These are phyloP conservation scores for Drosophila ambigua DNA, from an alignment of 1,140 invertebrate genomes.

Conservation along the genomic window DNA sequence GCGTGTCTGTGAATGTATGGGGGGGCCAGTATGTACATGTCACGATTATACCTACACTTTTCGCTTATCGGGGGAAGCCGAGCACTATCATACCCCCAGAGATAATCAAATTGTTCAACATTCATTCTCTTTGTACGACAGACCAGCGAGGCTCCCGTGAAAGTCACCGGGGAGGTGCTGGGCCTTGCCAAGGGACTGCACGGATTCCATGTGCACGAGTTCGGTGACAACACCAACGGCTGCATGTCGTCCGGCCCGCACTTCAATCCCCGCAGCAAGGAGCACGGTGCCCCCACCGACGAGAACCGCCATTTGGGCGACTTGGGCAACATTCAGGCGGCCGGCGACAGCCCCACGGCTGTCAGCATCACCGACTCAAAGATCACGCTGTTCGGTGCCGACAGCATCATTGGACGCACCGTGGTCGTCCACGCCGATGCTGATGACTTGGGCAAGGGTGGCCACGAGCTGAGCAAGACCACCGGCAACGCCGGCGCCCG, in stretches of 20 bases:
- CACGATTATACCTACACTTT: constrained; percentile 14
- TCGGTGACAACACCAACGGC: constrained; percentile 98
- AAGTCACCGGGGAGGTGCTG: constrained; percentile 89
- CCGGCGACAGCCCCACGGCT: constrained; percentile 87
- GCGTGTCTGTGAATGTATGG: constrained; percentile 9
- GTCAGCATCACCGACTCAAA: constrained; percentile 90
- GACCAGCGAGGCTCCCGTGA: constrained; percentile 85
- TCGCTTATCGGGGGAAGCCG: constrained; percentile 38
- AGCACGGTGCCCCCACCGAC: constrained; percentile 93
- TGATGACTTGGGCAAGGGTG: constrained; percentile 97
- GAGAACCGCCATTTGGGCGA: constrained; percentile 94
- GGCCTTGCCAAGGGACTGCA: constrained; percentile 89
- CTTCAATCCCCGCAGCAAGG: constrained; percentile 95
- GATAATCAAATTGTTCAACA: constrained; percentile 1
- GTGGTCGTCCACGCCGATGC: constrained; percentile 96
- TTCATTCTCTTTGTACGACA: constrained; percentile 50
- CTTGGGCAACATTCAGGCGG: constrained; percentile 94
- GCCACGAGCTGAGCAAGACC: constrained; percentile 96
- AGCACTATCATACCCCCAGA: constrained; percentile 14
- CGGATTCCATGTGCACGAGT: constrained; percentile 98
- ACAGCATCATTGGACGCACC: constrained; percentile 94
- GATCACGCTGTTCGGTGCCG: constrained; percentile 90
- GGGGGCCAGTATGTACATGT: constrained; percentile 1
- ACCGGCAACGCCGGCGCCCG: constrained; percentile 99
- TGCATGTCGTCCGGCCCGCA: constrained; percentile 98